Percentiles rank a stretch among this genome's conserved stretches.
phyloP scores from a whole-genome alignment of 1,140 invertebrate genomes.

The Pogonomyrmex barbatus region DNA sequence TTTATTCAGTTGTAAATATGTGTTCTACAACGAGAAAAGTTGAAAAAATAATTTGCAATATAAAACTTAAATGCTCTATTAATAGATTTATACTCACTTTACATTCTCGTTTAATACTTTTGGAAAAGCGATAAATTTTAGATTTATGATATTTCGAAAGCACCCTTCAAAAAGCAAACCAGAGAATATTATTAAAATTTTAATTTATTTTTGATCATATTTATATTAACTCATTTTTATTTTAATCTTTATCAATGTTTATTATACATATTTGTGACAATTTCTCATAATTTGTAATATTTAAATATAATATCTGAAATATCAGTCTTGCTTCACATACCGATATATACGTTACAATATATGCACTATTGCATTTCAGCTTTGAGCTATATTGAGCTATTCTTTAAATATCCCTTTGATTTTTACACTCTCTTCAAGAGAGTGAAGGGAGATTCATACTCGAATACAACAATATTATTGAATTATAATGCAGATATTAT shows the following conservation, averaged over 20 bases:
- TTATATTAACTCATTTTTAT: constrained; percentile 9
- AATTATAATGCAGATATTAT: constrained; percentile 24
- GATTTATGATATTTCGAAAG: constrained; percentile 19
- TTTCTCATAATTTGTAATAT: constrained; percentile 46
- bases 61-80: constrained; percentile 24
- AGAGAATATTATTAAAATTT: background rate
- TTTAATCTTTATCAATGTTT: constrained; percentile 19
- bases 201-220: constrained; percentile 29
- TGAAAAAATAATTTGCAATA: constrained; percentile 33
- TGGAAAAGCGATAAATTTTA: constrained; percentile 10
- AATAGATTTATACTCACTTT: constrained; percentile 26
- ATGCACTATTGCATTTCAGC: constrained; percentile 23
- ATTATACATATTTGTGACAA: constrained; percentile 14
- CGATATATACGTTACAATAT: background rate
- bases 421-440: constrained; percentile 47
- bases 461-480: constrained; percentile 46
- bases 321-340: constrained; percentile 35
- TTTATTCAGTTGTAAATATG: constrained; percentile 11
- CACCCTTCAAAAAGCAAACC: background rate
- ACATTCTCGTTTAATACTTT: constrained; percentile 25
- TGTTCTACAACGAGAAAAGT: constrained; percentile 37
- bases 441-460: constrained; percentile 27
- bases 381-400: constrained; percentile 19
- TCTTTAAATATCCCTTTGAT: constrained; percentile 15
- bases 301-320: constrained; percentile 13